phyloP scores from a whole-genome alignment of 2,113 vertebrate genomes.

The Arenaria interpres region DNA sequence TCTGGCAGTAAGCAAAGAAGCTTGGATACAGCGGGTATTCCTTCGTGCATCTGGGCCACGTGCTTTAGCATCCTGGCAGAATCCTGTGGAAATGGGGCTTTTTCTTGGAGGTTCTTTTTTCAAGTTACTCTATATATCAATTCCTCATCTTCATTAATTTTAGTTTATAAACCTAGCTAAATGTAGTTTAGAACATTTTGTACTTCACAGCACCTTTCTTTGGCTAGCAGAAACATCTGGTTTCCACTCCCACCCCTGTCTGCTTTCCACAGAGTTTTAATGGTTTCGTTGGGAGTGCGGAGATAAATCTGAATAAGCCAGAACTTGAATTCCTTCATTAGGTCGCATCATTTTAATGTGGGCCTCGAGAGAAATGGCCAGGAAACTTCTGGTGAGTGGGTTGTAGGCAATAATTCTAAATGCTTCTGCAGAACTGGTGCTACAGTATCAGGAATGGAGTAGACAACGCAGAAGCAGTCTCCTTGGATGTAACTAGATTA shows the following conservation, averaged over 20 bases:
- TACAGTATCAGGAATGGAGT: neutral
- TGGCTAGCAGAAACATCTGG: neutral
- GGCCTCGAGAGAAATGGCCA: neutral
- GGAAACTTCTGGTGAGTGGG: neutral
- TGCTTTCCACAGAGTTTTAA: neutral
- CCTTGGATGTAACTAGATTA: neutral
- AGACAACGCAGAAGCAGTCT: neutral
- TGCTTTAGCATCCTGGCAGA: neutral
- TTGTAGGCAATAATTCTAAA: neutral
- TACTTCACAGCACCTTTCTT: neutral
- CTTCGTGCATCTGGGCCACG: accelerated
- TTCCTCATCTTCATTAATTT: neutral
- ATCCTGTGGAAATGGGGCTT: neutral
- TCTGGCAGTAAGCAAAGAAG: neutral
- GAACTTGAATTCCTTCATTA: neutral
- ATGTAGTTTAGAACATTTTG: neutral
- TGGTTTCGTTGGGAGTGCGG: neutral
- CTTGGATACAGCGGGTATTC: neutral
- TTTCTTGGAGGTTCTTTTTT: neutral
- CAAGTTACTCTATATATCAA: neutral
- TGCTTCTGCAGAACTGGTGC: neutral
- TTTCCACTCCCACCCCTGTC: neutral
- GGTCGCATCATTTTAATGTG: neutral
- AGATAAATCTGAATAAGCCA: neutral
- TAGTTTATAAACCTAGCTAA: neutral